A percentile compares a stretch with the other conserved stretches of the same genome.
These are phyloP conservation scores for Subacronicta megacephala DNA, from an alignment of 2,888 invertebrate genomes.

Conservation along the genomic window DNA sequence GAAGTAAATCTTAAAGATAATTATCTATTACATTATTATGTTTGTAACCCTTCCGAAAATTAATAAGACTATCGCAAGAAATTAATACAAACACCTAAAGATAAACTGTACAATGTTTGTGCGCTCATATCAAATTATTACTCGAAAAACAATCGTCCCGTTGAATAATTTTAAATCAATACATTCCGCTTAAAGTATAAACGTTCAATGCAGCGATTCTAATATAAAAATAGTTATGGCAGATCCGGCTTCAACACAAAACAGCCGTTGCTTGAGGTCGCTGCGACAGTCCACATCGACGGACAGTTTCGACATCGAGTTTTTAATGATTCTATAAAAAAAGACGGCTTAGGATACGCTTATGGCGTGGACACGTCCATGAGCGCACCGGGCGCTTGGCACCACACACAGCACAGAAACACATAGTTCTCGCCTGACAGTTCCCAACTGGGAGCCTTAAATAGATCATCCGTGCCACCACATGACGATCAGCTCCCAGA, in stretches of 20 bases:
- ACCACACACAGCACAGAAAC: constrained; percentile 84
- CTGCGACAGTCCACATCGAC: constrained; percentile 78
- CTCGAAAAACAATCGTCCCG: constrained; percentile 75
- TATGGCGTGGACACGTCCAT: constrained; percentile 78
- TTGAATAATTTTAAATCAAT: constrained; percentile 76
- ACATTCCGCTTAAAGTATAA: constrained; percentile 74
- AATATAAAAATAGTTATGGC: constrained; percentile 86
- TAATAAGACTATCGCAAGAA: constrained; percentile 73
- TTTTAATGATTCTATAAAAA: constrained; percentile 77
- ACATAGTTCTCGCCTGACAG: constrained; percentile 82
- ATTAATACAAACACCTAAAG: constrained; percentile 73
- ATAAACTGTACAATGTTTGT: constrained; percentile 86
- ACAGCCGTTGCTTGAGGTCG: constrained; percentile 71
- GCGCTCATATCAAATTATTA: constrained; percentile 86
- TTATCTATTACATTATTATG: constrained; percentile 66
- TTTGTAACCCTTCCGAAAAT: constrained; percentile 65
- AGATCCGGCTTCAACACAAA: constrained; percentile 78
- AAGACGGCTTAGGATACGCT: constrained; percentile 85
- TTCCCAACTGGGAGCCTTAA: constrained; percentile 82
- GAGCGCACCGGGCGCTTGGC: constrained; percentile 83
- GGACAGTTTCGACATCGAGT: constrained; percentile 81
- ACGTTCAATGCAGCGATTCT: constrained; percentile 75
- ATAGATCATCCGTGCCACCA: constrained; percentile 89
- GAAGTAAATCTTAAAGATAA: constrained; percentile 82
- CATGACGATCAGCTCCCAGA: constrained; percentile 89